These are phyloP conservation scores for Willisornis vidua DNA, from an alignment of 2,113 vertebrate species.

Conservation along the genomic window DNA sequence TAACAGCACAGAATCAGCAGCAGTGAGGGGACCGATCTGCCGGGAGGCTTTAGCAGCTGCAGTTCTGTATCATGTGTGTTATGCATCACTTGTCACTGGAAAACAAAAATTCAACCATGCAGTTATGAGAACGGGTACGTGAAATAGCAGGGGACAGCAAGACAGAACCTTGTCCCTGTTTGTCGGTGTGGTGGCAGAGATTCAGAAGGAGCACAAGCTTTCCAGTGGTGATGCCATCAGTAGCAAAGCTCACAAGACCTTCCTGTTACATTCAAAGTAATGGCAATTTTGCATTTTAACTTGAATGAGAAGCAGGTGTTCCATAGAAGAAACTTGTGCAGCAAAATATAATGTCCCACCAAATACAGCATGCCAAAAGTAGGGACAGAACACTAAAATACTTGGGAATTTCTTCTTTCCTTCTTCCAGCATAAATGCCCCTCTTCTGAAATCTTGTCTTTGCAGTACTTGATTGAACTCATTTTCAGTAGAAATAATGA, in stretches of 20 bases:
- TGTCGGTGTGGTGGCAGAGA: not conserved
- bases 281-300: not conserved
- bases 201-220: not conserved
- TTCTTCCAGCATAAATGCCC: not conserved
- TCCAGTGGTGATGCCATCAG: not conserved
- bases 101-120: not conserved
- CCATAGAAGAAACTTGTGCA: not conserved
- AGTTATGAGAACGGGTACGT: not conserved
- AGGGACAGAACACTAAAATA: not conserved
- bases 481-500: not conserved
- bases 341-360: not conserved
- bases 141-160: not conserved
- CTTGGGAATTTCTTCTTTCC: not conserved
- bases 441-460: not conserved
- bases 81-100: not conserved
- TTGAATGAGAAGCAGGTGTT: not conserved
- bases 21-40: not conserved
- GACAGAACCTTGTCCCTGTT: not conserved
- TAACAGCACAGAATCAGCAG: constrained; percentile 19
- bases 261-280: not conserved
- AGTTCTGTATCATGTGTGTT: not conserved
- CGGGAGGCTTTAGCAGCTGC: not conserved
- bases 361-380: not conserved
- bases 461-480: not conserved
- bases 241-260: not conserved